Evolutionary conservation across 2,797 vertebrate species (phyloP).

Genomic region (Notamacropus eugenii): DNA sequence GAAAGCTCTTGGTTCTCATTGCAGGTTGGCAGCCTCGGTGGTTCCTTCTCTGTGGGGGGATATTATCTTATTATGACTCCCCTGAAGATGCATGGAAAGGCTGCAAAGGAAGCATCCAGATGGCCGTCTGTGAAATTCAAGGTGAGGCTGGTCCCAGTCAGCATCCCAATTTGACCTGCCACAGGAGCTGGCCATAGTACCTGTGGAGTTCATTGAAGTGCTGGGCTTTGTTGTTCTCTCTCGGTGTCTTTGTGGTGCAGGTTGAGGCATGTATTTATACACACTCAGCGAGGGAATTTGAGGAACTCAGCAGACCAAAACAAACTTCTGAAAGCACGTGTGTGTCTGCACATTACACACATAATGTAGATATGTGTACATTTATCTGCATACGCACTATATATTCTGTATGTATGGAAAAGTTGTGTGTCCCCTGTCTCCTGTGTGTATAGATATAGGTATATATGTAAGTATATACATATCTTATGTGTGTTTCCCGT

Average conservation of each 20-base stretch:
- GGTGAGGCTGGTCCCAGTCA: constrained; percentile 84
- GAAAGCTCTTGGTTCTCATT: constrained; percentile 65
- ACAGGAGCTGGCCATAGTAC: not conserved
- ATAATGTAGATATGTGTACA: too few relatives aligned
- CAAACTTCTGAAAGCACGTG: not conserved
- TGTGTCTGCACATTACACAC: not conserved
- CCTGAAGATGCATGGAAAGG: constrained; percentile 99
- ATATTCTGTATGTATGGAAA: not conserved
- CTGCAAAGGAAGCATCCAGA: constrained; percentile 99
- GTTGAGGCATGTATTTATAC: too few relatives aligned
- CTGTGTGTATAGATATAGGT: too few relatives aligned
- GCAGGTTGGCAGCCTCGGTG: constrained; percentile 99
- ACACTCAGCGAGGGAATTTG: not conserved
- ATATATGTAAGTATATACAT: not conserved
- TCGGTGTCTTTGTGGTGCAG: too few relatives aligned
- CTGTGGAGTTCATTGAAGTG: fast-evolving
- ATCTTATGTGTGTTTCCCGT: not conserved
- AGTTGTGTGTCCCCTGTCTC: not conserved
- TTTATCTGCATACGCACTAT: too few relatives aligned
- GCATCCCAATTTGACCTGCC: too few relatives aligned
- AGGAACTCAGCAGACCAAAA: not conserved
- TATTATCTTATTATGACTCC: constrained; percentile 98
- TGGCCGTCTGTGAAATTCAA: constrained; percentile 99
- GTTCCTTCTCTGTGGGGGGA: constrained; percentile 98
- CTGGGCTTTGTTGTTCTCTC: too few relatives aligned